phyloP scores from a whole-genome alignment of 1,140 invertebrate species.

The Plectus sambesii region DNA sequence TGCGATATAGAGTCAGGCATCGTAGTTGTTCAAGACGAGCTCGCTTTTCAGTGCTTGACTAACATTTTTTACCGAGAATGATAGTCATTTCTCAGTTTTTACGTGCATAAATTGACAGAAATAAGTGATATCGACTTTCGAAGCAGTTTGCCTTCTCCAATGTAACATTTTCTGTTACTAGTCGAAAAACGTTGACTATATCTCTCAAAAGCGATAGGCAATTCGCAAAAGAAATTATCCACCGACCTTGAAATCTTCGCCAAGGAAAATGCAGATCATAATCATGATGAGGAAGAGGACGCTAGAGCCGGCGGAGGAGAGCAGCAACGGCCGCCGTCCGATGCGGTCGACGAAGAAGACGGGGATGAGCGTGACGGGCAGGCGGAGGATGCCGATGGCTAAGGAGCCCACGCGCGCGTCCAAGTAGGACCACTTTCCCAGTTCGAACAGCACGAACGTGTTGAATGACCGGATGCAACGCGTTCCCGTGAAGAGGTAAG shows the following conservation, averaged over 20 bases:
- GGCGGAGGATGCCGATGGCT: conserved; percentile 7
- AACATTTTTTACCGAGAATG: too few species aligned
- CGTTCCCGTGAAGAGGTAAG: conserved; percentile 7
- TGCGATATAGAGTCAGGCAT: too few species aligned
- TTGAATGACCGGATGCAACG: conserved; percentile 5
- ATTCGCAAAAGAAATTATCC: too few species aligned
- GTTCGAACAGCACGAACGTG: conserved; percentile 1
- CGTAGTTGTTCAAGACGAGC: too few species aligned
- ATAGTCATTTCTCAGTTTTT: too few species aligned
- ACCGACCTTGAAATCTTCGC: conserved; percentile 22
- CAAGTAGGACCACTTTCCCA: neutral
- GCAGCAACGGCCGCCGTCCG: conserved; percentile 7
- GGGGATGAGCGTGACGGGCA: conserved; percentile 3
- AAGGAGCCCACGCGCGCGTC: conserved; percentile 3
- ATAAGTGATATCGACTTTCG: too few species aligned
- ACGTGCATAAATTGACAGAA: too few species aligned
- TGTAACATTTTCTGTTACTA: too few species aligned
- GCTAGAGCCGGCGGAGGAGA: neutral
- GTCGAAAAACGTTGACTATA: too few species aligned
- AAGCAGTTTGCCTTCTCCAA: too few species aligned
- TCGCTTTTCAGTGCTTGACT: too few species aligned
- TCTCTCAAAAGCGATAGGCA: too few species aligned
- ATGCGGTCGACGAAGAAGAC: conserved; percentile 6
- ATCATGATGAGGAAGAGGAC: conserved; percentile 4
- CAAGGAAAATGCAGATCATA: conserved; percentile 8